Base-by-base conservation (phyloP, 2,797 vertebrate species). In the Gymnoscopelus microlampas region DNA sequence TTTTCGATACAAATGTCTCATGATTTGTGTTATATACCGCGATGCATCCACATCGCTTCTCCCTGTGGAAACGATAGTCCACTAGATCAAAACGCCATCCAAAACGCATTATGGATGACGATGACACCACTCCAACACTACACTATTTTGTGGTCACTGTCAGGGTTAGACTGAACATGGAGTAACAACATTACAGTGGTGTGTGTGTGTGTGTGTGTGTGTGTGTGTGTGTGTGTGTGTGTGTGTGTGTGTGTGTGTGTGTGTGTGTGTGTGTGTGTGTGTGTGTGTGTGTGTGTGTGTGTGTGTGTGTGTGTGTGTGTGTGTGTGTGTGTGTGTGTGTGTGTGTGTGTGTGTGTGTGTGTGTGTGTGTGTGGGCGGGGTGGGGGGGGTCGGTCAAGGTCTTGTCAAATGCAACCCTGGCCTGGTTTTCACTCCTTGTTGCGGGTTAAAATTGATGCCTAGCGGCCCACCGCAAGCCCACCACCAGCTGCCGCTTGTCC, bases 401-500 rank as follows among this genome's bases (percentile, higher is more conserved):
- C 85, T 76, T 80, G 76, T 89, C 83, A 78, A 56, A 72, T 78
- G 74, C 71, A n/a, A 78, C 67, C 66, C 73, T 19, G 61, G 54
- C 69, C 62, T 66, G 63, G 63, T 87, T 86, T 86, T 85, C 75
- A 69, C 35, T 71, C 35, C 83, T 83, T 85, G 73, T 86, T 73
- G 71, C 55, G 2, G 49, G 73, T 73, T 76, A 87, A 93, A 94
- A 92, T 91, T 89, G 90, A 93, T 91, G 92, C 75, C 76, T 87
- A 5, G 47, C 85, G 66, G 84, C 85, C 88, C 84, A 85, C 80
- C 12, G 76, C 75, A 59, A 86, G 88, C 77, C 78, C 73, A 82
- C 78, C 73, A 82, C 86, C 92, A 94, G 93, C 92, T 93, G 93
- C 91, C 81, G 87, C 84, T 76, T 79, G 90, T 90, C 87, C 77